Evolutionary conservation across 2,797 vertebrate genomes (phyloP).

Genomic region (Macropus fuliginosus): DNA sequence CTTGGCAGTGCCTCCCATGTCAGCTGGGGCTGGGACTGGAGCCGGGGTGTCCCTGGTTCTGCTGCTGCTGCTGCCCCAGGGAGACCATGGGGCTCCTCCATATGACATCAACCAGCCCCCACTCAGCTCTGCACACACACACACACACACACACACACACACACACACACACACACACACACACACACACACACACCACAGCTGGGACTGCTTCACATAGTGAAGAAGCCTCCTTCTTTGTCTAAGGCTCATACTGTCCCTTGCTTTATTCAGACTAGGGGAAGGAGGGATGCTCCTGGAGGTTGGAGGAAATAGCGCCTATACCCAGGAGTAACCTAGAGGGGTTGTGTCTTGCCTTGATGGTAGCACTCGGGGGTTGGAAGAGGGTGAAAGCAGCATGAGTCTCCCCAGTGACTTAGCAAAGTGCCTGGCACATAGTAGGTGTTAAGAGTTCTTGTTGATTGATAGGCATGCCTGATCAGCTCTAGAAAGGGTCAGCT

Average conservation of each 20-base stretch:
- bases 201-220: neutral
- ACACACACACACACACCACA: neutral
- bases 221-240: neutral
- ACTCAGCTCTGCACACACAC: constrained; percentile 3
- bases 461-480: neutral
- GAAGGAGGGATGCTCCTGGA: neutral
- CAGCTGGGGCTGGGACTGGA: constrained; percentile 51
- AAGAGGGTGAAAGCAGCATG: neutral
- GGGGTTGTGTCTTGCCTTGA: neutral
- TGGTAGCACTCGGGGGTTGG: neutral
- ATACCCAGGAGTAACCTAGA: neutral
- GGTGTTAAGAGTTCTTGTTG: neutral
- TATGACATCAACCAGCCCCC: constrained; percentile 46
- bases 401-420: neutral
- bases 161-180: neutral
- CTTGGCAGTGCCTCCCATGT: constrained; percentile 64
- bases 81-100: constrained; percentile 55
- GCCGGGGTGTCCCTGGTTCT: constrained; percentile 57
- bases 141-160: neutral
- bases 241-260: neutral
- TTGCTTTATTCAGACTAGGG: neutral
- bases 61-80: constrained; percentile 33
- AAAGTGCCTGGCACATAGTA: neutral
- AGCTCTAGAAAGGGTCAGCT: neutral
- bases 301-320: neutral